A percentile compares a stretch with the other conserved stretches of the same genome.
phyloP scores from a whole-genome alignment of 2,888 invertebrate species.

The Griposia aprilina region DNA sequence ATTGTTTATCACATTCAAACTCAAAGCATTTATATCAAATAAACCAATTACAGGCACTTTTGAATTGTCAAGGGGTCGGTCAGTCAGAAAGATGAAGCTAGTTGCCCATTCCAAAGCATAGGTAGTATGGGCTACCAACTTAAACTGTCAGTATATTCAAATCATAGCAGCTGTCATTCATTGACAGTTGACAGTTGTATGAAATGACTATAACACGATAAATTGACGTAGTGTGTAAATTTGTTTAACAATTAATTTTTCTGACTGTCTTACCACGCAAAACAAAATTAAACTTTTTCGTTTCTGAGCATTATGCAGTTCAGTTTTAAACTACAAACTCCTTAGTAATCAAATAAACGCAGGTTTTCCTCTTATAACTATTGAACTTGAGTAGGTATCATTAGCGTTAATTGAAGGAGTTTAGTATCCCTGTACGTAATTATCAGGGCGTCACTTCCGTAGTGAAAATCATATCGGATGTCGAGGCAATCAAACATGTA shows the following conservation, averaged over 20 bases:
- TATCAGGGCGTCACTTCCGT: slow-evolving; percentile 33
- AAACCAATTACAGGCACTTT: too few relatives aligned
- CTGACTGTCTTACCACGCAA: not conserved
- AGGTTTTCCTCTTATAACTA: not conserved
- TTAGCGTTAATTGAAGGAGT: slow-evolving; percentile 48
- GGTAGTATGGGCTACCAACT: too few relatives aligned
- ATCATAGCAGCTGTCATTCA: too few relatives aligned
- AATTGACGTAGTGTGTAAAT: not conserved
- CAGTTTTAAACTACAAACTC: not conserved
- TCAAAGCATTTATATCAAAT: too few relatives aligned
- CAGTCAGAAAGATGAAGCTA: too few relatives aligned
- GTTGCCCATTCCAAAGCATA: too few relatives aligned
- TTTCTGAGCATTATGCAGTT: not conserved
- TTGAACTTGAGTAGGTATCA: slow-evolving; percentile 4
- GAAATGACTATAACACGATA: too few relatives aligned
- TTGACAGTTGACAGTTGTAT: not conserved
- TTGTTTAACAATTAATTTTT: not conserved
- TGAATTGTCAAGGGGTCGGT: too few relatives aligned
- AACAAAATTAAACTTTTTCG: not conserved
- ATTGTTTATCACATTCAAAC: too few relatives aligned
- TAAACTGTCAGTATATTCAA: too few relatives aligned
- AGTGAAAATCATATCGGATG: slow-evolving; percentile 57
- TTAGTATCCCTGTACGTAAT: slow-evolving; percentile 40
- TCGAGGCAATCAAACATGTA: slow-evolving; percentile 51
- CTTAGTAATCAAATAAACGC: not conserved